Percentiles rank a stretch among this genome's conserved stretches.
These are phyloP conservation scores for Cryptotis parvus DNA, from an alignment of 2,113 vertebrate genomes.

Conservation along the genomic window DNA sequence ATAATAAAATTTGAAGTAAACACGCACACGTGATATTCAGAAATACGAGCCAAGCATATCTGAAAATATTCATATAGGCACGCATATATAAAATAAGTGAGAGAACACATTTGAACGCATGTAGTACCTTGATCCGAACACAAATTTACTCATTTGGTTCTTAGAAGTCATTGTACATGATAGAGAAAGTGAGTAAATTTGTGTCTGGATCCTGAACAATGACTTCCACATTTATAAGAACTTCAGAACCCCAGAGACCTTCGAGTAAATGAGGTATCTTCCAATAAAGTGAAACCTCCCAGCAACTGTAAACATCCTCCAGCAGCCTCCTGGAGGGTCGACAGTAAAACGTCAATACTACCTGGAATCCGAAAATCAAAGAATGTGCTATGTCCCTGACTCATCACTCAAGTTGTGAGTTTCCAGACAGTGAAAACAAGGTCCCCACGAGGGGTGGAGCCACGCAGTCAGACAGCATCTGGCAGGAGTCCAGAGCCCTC, in stretches of 20 bases:
- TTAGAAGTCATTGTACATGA: too few species aligned
- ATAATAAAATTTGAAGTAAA: background rate
- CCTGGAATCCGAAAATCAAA: conserved; percentile 55
- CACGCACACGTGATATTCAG: background rate
- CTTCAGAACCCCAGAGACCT: conserved; percentile 51
- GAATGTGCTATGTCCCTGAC: conserved; percentile 53
- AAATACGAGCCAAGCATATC: background rate
- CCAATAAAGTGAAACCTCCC: conserved; percentile 82
- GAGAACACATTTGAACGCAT: background rate
- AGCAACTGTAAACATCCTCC: conserved; percentile 69
- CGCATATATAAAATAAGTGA: background rate
- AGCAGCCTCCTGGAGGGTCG: background rate
- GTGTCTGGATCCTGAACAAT: conserved; percentile 15
- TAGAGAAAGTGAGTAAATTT: too few species aligned
- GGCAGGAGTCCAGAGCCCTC: background rate
- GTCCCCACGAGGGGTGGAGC: background rate
- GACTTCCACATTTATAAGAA: conserved; percentile 79
- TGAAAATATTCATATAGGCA: background rate
- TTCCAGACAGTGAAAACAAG: conserved; percentile 56
- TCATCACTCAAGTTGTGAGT: conserved; percentile 59
- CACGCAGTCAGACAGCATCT: background rate
- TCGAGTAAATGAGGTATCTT: conserved; percentile 84
- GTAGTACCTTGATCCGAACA: background rate
- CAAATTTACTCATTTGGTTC: conserved; percentile 6
- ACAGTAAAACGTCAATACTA: conserved; percentile 3